Evolutionary conservation across 2,888 invertebrate genomes (phyloP), one percentile per base, ranked within the genome.

Genomic region (Melangyna quadrimaculata): DNA sequence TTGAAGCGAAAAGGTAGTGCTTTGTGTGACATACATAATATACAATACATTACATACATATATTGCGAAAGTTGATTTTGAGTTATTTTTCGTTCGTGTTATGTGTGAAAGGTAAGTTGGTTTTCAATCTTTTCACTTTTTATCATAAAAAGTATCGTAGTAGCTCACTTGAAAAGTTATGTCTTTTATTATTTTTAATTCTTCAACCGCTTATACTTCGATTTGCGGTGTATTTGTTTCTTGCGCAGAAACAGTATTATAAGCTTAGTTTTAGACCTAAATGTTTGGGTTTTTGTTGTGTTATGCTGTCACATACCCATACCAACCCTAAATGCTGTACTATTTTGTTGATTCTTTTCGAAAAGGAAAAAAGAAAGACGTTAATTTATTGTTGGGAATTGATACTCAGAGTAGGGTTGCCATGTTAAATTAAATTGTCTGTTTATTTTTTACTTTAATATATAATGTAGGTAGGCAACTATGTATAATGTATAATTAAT

Each of bases 1-100:
- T 48, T 51, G 32, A 22, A 67, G 48, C 67, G 35, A 22, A 35
- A 51, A 48, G 48, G 65, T 48, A 32, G 67, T 67, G 45, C 10
- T 45, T 65, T 45, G 45, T 32, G 43, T 43, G 19, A 14, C 35
- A 19, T 57, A 32, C 12, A n/a, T n/a, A n/a, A n/a, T n/a, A n/a
- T n/a, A n/a, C n/a, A n/a, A n/a, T n/a, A n/a, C n/a, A n/a, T n/a
- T n/a, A n/a, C n/a, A n/a, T n/a, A n/a, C n/a, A n/a, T n/a, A n/a
- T n/a, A n/a, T n/a, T n/a, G n/a, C n/a, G n/a, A n/a, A n/a, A 22
- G 12, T 63, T 63, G 27, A 7, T 17, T 43, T 63, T 40, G 9
- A 40, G 35, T 61, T 61, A 40, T n/a, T 14, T 40, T 22, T 0
- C 9, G 22, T 0, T 6, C 1, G 8, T 1, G 29, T 10, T 7